A percentile compares a stretch with the other conserved stretches of the same genome.
Evolutionary conservation across 64 coral and sea anemone species (phyloP).

Genomic region (Astreopora myriophthalma): DNA sequence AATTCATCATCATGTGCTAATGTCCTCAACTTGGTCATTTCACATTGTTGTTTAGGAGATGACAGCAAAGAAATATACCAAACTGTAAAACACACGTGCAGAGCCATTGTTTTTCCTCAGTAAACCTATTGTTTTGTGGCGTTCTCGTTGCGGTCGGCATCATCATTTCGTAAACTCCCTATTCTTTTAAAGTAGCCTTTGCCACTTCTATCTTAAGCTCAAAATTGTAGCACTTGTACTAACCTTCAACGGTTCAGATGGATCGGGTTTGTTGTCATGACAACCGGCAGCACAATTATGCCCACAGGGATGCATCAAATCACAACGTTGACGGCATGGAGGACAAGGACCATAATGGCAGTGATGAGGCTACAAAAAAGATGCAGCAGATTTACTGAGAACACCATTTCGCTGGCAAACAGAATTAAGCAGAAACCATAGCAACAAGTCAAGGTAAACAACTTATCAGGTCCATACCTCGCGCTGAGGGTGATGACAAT

Average conservation of each 20-base stretch:
- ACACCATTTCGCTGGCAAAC: not conserved
- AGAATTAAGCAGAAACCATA: not conserved
- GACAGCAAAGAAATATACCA: no score
- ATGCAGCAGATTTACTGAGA: not conserved
- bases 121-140: no score
- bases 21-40: no score
- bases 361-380: slow-evolving; percentile 74
- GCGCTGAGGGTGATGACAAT: slow-evolving; percentile 90
- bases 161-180: no score
- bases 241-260: slow-evolving; percentile 60
- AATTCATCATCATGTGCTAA: no score
- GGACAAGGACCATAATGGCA: slow-evolving; percentile 94
- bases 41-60: no score
- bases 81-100: no score
- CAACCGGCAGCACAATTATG: slow-evolving; percentile 77
- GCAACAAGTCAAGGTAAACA: not conserved
- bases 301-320: slow-evolving; percentile 38
- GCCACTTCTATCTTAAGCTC: no score
- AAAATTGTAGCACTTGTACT: not conserved
- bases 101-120: no score
- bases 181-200: no score
- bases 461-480: slow-evolving; percentile 48
- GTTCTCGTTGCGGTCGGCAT: no score
- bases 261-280: slow-evolving; percentile 82
- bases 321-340: slow-evolving; percentile 76